A percentile compares a stretch with the other conserved stretches of the same genome.
These are phyloP conservation scores for Augiades crinisus DNA, from an alignment of 2,888 invertebrate genomes.

Conservation along the genomic window DNA sequence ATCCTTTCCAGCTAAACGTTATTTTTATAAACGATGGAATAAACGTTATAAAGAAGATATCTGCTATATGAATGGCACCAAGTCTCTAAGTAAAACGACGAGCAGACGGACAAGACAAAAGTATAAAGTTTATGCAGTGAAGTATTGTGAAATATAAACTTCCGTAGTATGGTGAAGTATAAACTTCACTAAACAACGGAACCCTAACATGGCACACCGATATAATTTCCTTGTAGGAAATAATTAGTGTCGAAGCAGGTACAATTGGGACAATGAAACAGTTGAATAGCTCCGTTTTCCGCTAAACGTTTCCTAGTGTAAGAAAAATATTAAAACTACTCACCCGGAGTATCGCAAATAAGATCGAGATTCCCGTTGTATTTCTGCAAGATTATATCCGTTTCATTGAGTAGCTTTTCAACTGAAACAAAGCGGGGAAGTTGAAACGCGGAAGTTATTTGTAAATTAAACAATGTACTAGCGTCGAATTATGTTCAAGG, in stretches of 20 bases:
- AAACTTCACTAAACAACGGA: too few species aligned
- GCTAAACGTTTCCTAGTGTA: constrained; percentile 1
- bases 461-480: too few species aligned
- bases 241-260: constrained; percentile 1
- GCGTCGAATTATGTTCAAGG: too few species aligned
- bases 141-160: too few species aligned
- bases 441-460: not conserved
- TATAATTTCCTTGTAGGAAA: constrained; percentile 13
- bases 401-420: constrained; percentile 84
- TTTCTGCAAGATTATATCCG: constrained; percentile 85
- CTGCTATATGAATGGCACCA: too few species aligned
- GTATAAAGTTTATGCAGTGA: too few species aligned
- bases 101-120: too few species aligned
- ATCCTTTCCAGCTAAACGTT: too few species aligned
- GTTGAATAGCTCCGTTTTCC: constrained; percentile 8
- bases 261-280: constrained; percentile 3
- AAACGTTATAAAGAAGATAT: too few species aligned
- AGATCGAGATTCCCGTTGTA: constrained; percentile 92
- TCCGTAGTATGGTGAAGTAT: too few species aligned
- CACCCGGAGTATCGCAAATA: constrained; percentile 91
- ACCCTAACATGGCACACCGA: not conserved
- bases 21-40: too few species aligned
- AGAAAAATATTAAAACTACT: constrained; percentile 33
- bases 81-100: too few species aligned
- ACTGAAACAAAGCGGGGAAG: constrained; percentile 70